Evolutionary conservation across 2,888 invertebrate genomes (phyloP).

Genomic region (Meandrusa payeni): DNA sequence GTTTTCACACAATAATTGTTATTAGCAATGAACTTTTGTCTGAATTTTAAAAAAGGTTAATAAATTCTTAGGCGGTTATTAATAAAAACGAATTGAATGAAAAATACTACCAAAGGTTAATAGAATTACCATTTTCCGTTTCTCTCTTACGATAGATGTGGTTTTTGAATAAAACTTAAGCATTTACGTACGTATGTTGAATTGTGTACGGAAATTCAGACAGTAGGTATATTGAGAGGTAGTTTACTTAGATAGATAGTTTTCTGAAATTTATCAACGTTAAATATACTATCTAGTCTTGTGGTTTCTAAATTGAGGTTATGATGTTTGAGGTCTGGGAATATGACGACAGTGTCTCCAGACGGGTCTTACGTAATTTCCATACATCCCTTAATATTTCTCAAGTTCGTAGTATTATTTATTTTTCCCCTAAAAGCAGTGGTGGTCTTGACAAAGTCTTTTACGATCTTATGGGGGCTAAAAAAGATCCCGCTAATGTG

Average conservation of each 20-base stretch:
- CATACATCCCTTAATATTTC: too few species aligned
- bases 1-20: background rate
- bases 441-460: too few species aligned
- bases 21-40: background rate
- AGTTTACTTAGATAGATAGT: constrained; percentile 44
- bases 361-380: too few species aligned
- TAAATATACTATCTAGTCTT: constrained; percentile 65
- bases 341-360: too few species aligned
- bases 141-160: background rate
- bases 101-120: constrained; percentile 21
- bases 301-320: constrained; percentile 46
- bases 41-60: background rate
- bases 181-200: constrained; percentile 4
- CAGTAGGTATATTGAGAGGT: constrained; percentile 59
- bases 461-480: too few species aligned
- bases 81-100: constrained; percentile 5
- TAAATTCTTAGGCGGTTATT: constrained; percentile 3
- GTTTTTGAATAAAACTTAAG: constrained; percentile 5
- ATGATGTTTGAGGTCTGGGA: too few species aligned
- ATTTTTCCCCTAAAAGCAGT: too few species aligned
- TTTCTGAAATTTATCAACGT: constrained; percentile 79
- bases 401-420: too few species aligned
- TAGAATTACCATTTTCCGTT: constrained; percentile 13
- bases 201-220: constrained; percentile 28
- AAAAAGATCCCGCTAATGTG: too few species aligned